Conservation (phyloP, 2,797 vertebrate species). For the Gobio occitaniae region DNA sequence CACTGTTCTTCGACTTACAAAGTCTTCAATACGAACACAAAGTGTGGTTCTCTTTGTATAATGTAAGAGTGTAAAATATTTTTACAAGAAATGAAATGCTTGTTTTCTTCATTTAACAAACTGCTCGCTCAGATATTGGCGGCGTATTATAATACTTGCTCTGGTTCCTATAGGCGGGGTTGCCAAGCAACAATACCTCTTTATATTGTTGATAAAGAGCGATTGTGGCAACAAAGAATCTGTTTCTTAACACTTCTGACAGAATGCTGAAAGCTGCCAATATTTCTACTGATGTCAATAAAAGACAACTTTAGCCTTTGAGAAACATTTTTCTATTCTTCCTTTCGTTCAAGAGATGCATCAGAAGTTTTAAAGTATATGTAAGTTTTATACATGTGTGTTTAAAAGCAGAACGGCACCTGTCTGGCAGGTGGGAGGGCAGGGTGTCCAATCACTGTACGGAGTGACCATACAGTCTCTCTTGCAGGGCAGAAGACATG, state of each 20-base stretch:
- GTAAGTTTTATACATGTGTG: background rate
- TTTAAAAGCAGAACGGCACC: conserved; percentile 73
- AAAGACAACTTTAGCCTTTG: background rate
- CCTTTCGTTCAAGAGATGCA: background rate
- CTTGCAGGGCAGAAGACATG: conserved; percentile 92
- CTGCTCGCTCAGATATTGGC: conserved; percentile 35
- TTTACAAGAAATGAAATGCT: conserved; percentile 46
- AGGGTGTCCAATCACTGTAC: conserved; percentile 92
- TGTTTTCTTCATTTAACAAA: conserved; percentile 28
- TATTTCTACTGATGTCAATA: conserved; percentile 18
- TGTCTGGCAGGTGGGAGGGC: conserved; percentile 85
- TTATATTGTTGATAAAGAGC: conserved; percentile 45
- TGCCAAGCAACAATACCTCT: conserved; percentile 61
- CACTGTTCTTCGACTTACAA: background rate
- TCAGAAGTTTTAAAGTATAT: background rate
- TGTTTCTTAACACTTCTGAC: conserved; percentile 28
- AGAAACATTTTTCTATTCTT: background rate
- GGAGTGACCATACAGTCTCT: conserved; percentile 92
- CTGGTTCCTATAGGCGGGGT: conserved; percentile 46
- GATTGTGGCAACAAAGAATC: conserved; percentile 28
- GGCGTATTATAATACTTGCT: conserved; percentile 54
- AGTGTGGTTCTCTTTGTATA: background rate
- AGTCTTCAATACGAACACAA: background rate
- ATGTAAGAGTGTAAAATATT: conserved; percentile 9
- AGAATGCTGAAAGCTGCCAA: conserved; percentile 19